Percentiles rank a stretch among this genome's conserved stretches.
These are phyloP conservation scores for Plagodis dolabraria DNA, from an alignment of 2,888 invertebrate genomes.

Conservation along the genomic window DNA sequence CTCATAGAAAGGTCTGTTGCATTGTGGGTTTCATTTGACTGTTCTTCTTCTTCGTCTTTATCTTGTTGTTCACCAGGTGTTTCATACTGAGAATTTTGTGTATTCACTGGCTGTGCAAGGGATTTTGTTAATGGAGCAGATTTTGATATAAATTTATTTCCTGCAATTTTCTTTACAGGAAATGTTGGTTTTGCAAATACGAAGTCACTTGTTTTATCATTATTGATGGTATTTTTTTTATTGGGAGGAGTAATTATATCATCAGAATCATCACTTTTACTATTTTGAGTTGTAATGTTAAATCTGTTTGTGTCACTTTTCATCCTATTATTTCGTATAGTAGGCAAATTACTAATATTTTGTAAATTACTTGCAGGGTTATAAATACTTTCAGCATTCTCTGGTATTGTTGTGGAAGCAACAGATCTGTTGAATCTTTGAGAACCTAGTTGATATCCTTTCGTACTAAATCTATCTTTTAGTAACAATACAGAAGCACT, in stretches of 20 bases:
- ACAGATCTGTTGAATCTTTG: slow-evolving; percentile 63
- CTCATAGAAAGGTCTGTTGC: slow-evolving; percentile 62
- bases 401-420: slow-evolving; percentile 47
- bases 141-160: slow-evolving; percentile 53
- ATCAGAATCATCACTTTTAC: no score
- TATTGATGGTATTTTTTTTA: slow-evolving; percentile 36
- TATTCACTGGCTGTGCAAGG: slow-evolving; percentile 18
- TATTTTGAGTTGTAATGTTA: not conserved
- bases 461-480: slow-evolving; percentile 59
- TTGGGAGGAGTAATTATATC: not conserved
- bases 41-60: slow-evolving; percentile 26
- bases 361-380: slow-evolving; percentile 19
- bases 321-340: slow-evolving; percentile 18
- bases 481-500: slow-evolving; percentile 36
- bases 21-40: slow-evolving; percentile 23
- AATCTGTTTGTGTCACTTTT: slow-evolving; percentile 11
- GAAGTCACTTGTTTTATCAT: slow-evolving; percentile 47
- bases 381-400: slow-evolving; percentile 37
- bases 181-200: slow-evolving; percentile 61
- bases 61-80: slow-evolving; percentile 32
- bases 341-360: slow-evolving; percentile 14
- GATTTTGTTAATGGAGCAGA: slow-evolving; percentile 43
- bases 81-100: slow-evolving; percentile 30
- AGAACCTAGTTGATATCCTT: slow-evolving; percentile 58
- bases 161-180: slow-evolving; percentile 51